Percentiles rank a stretch among this genome's conserved stretches.
Conservation (phyloP, 2,888 invertebrate genomes). For the Lordiphosa andalusiaca region DNA sequence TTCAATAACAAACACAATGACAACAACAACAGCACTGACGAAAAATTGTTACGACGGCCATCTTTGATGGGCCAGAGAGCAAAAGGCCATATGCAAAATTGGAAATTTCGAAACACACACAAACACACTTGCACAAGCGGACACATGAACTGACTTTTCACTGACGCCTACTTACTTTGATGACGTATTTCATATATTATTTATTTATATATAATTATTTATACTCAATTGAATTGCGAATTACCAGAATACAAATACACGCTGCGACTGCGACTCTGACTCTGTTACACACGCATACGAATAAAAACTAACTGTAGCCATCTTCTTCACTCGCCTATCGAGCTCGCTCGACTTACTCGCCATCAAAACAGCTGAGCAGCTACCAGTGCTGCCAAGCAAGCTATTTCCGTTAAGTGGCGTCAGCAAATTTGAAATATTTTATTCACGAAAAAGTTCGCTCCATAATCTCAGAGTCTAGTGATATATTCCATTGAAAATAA, state of each 20-base stretch:
- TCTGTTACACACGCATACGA: no score
- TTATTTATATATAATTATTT: slow-evolving; percentile 17
- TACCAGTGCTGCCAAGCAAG: no score
- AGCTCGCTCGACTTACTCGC: no score
- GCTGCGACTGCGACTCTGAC: background rate
- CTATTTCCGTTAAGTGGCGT: no score
- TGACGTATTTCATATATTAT: slow-evolving; percentile 25
- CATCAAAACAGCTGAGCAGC: no score
- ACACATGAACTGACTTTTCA: slow-evolving; percentile 33
- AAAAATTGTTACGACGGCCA: slow-evolving; percentile 79
- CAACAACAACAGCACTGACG: slow-evolving; percentile 57
- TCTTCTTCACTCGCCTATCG: no score
- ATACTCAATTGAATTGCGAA: slow-evolving; percentile 4
- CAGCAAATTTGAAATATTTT: no score
- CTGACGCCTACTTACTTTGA: slow-evolving; percentile 52
- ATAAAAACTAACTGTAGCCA: no score
- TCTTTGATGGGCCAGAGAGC: slow-evolving; percentile 72
- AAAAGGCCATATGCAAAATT: slow-evolving; percentile 53
- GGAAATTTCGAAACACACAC: slow-evolving; percentile 48
- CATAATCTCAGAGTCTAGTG: no score
- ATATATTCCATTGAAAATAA: no score
- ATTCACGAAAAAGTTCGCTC: no score
- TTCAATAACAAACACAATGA: slow-evolving; percentile 64
- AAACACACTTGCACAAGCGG: slow-evolving; percentile 32
- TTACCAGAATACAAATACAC: slow-evolving; percentile 1